phyloP scores from a whole-genome alignment of 2,113 vertebrate genomes.

The Corapipo altera region DNA sequence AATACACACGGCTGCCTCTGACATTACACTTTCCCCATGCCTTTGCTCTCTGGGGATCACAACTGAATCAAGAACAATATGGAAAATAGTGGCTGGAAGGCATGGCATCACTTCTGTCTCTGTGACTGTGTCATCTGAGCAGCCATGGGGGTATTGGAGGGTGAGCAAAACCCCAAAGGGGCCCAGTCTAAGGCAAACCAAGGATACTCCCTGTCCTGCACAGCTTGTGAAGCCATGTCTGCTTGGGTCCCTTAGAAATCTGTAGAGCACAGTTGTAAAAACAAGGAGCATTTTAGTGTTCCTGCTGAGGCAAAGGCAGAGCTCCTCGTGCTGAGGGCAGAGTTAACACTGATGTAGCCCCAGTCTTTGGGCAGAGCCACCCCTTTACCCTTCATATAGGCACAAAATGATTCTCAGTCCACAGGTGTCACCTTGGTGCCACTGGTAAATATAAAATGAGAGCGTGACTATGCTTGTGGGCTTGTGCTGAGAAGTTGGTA shows the following conservation, averaged over 20 bases:
- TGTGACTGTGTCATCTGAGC: not conserved
- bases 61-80: not conserved
- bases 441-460: not conserved
- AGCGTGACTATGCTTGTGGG: fast-evolving
- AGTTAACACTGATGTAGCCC: not conserved
- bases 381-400: not conserved
- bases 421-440: not conserved
- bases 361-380: not conserved
- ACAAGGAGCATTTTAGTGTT: not conserved
- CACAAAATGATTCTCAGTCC: not conserved
- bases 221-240: not conserved
- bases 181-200: not conserved
- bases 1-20: not conserved
- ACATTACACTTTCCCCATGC: not conserved
- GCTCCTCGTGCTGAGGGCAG: not conserved
- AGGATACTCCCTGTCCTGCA: not conserved
- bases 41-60: not conserved
- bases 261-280: not conserved
- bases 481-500: not conserved
- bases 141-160: not conserved
- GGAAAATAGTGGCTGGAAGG: not conserved
- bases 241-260: not conserved
- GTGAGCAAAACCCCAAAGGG: not conserved
- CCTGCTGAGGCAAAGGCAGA: not conserved
- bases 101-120: not conserved